These are phyloP conservation scores for Megatriorchis doriae DNA, from an alignment of 2,113 vertebrate genomes.

Conservation along the genomic window DNA sequence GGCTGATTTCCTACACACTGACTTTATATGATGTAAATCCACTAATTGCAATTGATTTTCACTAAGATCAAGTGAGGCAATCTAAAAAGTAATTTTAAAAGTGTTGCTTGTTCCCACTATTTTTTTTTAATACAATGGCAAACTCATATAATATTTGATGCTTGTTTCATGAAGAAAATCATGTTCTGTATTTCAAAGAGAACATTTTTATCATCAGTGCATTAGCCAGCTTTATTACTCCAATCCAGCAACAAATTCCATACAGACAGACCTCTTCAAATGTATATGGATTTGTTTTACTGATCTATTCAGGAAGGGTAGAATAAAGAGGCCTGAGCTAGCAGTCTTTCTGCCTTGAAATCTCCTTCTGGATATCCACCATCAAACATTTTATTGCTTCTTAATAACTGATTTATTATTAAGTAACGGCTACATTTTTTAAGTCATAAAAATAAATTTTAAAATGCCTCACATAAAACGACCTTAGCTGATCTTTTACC, in stretches of 20 bases:
- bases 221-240: background rate
- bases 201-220: background rate
- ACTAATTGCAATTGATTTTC: background rate
- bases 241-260: accelerated
- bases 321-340: background rate
- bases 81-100: background rate
- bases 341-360: background rate
- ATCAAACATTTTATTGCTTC: background rate
- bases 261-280: background rate
- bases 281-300: background rate
- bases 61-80: background rate
- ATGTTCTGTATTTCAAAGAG: background rate
- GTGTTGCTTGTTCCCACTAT: background rate
- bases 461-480: background rate
- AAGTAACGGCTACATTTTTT: background rate
- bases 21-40: background rate
- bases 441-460: background rate
- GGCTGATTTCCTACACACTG: background rate
- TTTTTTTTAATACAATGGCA: background rate
- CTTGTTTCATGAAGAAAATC: background rate
- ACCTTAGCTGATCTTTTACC: background rate
- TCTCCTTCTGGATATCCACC: background rate
- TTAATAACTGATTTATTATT: background rate
- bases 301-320: background rate
- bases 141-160: background rate